Evolutionary conservation across 2,797 vertebrate species (phyloP).

Genomic region (Dromococcyx pavoninus): DNA sequence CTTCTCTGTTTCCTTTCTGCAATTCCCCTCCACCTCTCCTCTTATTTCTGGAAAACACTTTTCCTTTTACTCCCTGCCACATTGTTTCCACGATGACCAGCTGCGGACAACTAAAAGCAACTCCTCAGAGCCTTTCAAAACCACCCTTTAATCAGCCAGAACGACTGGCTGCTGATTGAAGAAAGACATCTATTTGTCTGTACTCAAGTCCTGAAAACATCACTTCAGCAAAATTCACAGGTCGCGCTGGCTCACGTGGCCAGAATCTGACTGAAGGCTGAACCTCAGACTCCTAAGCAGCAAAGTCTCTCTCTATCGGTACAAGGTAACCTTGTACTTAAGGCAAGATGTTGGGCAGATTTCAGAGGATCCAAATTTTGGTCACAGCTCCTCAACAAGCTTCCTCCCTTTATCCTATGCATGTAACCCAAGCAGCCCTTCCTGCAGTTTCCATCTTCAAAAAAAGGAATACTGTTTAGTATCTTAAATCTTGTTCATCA

Average conservation of each 20-base stretch:
- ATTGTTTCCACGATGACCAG: slow-evolving; percentile 11
- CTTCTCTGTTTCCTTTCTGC: slow-evolving; percentile 8
- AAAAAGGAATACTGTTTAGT: background rate
- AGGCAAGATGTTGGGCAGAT: background rate
- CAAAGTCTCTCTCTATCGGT: background rate
- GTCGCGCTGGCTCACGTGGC: background rate
- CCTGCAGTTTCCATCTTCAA: background rate
- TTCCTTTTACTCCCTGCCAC: background rate
- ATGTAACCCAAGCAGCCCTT: background rate
- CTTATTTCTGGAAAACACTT: background rate
- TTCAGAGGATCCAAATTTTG: background rate
- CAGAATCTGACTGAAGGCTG: background rate
- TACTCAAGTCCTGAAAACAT: slow-evolving; percentile 20
- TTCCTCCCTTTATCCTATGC: background rate
- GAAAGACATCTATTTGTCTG: slow-evolving; percentile 13
- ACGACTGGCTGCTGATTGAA: slow-evolving; percentile 45
- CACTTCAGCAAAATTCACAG: slow-evolving; percentile 37
- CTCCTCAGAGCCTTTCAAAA: slow-evolving; percentile 48
- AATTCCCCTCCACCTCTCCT: background rate
- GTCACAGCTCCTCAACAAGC: background rate
- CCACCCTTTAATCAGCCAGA: slow-evolving; percentile 31
- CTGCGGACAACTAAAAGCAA: slow-evolving; percentile 5
- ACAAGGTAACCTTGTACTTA: background rate
- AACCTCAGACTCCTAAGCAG: background rate
- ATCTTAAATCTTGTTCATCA: background rate